Percentiles rank a stretch among this genome's conserved stretches.
Conservation (phyloP, 2,888 invertebrate genomes). For the Melitaea athalia region DNA sequence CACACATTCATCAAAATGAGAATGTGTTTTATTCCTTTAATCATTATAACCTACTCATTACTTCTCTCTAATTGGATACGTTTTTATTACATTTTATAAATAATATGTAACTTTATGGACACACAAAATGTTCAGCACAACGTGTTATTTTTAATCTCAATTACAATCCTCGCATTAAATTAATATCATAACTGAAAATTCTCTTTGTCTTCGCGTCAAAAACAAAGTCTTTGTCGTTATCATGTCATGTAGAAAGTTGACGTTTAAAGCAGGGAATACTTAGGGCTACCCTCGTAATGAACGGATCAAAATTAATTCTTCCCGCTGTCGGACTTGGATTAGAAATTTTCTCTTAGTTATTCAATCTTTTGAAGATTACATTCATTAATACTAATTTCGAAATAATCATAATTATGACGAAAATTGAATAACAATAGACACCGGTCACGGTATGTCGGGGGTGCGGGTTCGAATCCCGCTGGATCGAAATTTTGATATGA, state of each 20-base stretch:
- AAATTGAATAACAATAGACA: conserved; percentile 8
- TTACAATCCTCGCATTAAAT: background rate
- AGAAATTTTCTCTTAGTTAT: conserved; percentile 3
- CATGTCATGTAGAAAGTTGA: background rate
- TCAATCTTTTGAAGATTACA: background rate
- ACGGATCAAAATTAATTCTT: conserved; percentile 1
- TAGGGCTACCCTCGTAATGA: background rate
- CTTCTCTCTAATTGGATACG: no score
- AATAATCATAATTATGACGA: background rate
- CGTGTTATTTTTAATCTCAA: background rate
- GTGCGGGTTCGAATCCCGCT: no score
- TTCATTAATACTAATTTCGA: background rate
- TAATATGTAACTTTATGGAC: no score
- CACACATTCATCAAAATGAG: no score
- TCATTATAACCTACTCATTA: no score
- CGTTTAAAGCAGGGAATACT: background rate
- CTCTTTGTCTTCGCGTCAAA: background rate
- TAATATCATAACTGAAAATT: background rate
- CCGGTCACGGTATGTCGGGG: no score
- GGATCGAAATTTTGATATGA: no score
- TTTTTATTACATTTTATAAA: no score
- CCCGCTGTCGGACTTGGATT: background rate
- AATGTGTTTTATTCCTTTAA: no score
- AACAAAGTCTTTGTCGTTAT: background rate
- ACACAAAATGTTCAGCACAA: no score